phyloP scores from a whole-genome alignment of 2,113 vertebrate genomes.

The Scomber scombrus region DNA sequence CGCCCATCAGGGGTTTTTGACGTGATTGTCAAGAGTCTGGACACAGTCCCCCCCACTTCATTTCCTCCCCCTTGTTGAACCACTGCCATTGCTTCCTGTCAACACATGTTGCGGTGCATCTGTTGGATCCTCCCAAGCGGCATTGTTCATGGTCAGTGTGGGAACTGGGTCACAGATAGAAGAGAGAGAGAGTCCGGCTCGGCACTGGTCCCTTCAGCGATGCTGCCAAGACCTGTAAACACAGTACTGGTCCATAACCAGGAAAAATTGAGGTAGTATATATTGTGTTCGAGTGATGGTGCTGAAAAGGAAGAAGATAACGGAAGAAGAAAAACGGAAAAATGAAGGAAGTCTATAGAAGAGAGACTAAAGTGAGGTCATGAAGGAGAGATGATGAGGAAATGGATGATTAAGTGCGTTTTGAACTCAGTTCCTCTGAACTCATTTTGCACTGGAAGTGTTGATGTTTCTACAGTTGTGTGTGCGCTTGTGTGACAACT shows the following conservation, averaged over 20 bases:
- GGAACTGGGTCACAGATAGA: slow-evolving; percentile 68
- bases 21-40: slow-evolving; percentile 35
- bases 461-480: slow-evolving; percentile 3
- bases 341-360: no score
- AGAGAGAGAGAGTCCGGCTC: slow-evolving; percentile 39
- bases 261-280: neutral
- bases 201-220: slow-evolving; percentile 24
- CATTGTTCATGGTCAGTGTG: slow-evolving; percentile 57
- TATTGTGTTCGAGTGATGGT: slow-evolving; percentile 4
- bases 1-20: slow-evolving; percentile 34
- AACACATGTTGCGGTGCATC: slow-evolving; percentile 69
- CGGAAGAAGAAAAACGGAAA: neutral
- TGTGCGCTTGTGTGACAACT: neutral
- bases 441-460: slow-evolving; percentile 10
- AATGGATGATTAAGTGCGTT: slow-evolving; percentile 9
- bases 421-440: slow-evolving; percentile 21
- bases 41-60: slow-evolving; percentile 20
- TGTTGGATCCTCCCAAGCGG: slow-evolving; percentile 54
- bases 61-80: slow-evolving; percentile 46
- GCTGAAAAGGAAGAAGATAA: neutral
- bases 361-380: slow-evolving; percentile 2
- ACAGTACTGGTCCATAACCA: slow-evolving; percentile 28
- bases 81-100: slow-evolving; percentile 55
- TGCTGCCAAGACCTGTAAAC: slow-evolving; percentile 46
- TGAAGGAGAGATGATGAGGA: slow-evolving; percentile 5